Percentiles rank a stretch among this genome's conserved stretches.
These are phyloP conservation scores for Drosophila kanekoi DNA, from an alignment of 2,888 invertebrate genomes.

Conservation along the genomic window DNA sequence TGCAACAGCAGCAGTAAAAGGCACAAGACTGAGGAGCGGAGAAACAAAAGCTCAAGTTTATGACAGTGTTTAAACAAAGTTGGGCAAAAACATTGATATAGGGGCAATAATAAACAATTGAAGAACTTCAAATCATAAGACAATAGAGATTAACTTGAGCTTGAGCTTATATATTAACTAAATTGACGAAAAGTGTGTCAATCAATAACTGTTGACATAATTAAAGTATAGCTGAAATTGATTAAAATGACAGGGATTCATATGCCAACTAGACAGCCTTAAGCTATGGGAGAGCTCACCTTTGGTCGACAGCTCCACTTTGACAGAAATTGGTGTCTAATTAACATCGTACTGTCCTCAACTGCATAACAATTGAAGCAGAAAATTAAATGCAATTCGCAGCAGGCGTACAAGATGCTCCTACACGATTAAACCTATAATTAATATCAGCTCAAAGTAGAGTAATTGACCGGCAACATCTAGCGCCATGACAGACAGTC, in stretches of 20 bases:
- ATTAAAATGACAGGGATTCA: neutral
- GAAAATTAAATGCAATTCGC: constrained; percentile 61
- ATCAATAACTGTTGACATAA: too few relatives aligned
- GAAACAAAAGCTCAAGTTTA: constrained; percentile 36
- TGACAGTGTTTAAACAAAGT: neutral
- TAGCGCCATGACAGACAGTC: neutral
- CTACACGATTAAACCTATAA: constrained; percentile 30
- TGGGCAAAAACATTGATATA: constrained; percentile 7
- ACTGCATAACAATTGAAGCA: constrained; percentile 44
- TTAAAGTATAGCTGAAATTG: constrained; percentile 17
- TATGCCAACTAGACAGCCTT: constrained; percentile 20
- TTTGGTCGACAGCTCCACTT: neutral
- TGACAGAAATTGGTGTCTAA: constrained; percentile 35
- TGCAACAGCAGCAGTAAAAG: constrained; percentile 44
- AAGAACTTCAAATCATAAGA: neutral
- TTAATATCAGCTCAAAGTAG: constrained; percentile 39
- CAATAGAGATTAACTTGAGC: neutral
- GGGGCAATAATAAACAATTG: constrained; percentile 16
- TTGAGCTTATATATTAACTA: too few relatives aligned
- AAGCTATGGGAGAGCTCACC: constrained; percentile 1
- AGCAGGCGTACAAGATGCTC: constrained; percentile 18
- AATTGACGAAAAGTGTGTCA: too few relatives aligned
- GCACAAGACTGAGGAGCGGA: constrained; percentile 12
- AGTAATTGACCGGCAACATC: neutral
- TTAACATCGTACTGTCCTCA: constrained; percentile 29